Base-by-base conservation (phyloP, 2,888 invertebrate genomes). In the Spisula subtruncata region DNA sequence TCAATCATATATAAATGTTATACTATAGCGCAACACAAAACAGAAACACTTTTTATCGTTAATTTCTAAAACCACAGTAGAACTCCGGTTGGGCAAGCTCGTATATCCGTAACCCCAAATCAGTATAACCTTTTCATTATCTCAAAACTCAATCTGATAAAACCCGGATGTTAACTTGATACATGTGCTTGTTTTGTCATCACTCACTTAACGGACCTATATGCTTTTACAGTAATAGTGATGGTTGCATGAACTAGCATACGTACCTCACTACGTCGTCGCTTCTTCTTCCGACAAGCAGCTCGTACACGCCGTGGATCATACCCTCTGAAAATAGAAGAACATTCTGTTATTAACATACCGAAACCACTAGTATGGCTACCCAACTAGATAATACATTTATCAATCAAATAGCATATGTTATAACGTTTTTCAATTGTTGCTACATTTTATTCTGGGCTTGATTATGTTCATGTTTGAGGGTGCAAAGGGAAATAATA, bases 211-310 rank as follows among this genome's bases (percentile, higher is more conserved):
- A 14, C 54, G 18, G 2, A 20, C 14, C 14, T 54, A 10, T 6
- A 54, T 20, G 20, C 2, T 54, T 20, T n/a, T 56, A n/a, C n/a
- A 0, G 6, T 56, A 56, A 18, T 20, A 56, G 6, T 20, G 4
- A 14, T 5, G 0, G 56, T 8, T 60, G 25, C 25, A 25, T 66
- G 25, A 66, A 66, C 0, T 10, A 66, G n/a, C n/a, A n/a, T n/a
- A n/a, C 12, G 56, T 84, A 92, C 92, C 92, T 92, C 92, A 79
- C 92, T 92, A 32, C 88, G 81, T 66, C 92, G 51, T 41, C 92
- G 80, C 48, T 86, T 90, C 85, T 91, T 92, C 32, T 86, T 82
- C 66, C 89, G 41, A 71, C 83, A 83, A 20, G 83, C 87, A 0
- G 75, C 71, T 60, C 92, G 46, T 20, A 89, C 71, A 25, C 89